phyloP scores from a whole-genome alignment of 2,797 vertebrate species.

The Gallinago stenura region DNA sequence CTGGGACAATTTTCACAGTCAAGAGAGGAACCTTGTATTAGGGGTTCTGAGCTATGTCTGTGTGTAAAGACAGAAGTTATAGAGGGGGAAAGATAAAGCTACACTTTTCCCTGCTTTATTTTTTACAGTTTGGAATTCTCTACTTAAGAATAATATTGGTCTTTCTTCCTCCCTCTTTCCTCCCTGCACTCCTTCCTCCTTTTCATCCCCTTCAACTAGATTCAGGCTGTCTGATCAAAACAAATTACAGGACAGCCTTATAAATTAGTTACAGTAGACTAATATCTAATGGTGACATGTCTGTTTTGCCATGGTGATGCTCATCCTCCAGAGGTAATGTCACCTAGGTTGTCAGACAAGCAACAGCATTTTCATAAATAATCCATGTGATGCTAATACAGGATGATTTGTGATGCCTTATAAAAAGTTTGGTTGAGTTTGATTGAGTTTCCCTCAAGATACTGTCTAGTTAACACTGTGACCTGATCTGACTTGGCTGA shows the following conservation, averaged over 20 bases:
- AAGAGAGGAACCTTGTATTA: neutral
- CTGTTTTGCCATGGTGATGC: conserved; percentile 77
- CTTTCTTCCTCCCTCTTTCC: conserved; percentile 25
- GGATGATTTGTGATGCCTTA: conserved; percentile 71
- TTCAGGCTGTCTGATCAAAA: conserved; percentile 75
- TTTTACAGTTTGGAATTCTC: conserved; percentile 29
- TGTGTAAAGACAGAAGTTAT: neutral
- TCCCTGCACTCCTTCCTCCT: conserved; percentile 1
- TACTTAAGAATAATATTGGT: conserved; percentile 30
- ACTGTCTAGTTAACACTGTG: conserved; percentile 11
- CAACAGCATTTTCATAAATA: conserved; percentile 78
- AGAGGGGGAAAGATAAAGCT: neutral
- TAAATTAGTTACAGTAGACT: conserved; percentile 78
- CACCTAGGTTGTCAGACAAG: conserved; percentile 77
- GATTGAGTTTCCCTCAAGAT: conserved; percentile 61
- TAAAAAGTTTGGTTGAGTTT: conserved; percentile 67
- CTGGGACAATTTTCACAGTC: neutral
- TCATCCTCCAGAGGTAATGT: conserved; percentile 78
- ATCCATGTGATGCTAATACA: conserved; percentile 77
- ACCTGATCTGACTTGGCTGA: conserved; percentile 1
- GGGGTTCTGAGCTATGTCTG: neutral
- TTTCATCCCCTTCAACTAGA: conserved; percentile 68
- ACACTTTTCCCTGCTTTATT: neutral
- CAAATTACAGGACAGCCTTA: conserved; percentile 78
- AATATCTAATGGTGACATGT: conserved; percentile 75